Evolutionary conservation across 2,888 invertebrate genomes (phyloP).

Genomic region (Volucella inflata): DNA sequence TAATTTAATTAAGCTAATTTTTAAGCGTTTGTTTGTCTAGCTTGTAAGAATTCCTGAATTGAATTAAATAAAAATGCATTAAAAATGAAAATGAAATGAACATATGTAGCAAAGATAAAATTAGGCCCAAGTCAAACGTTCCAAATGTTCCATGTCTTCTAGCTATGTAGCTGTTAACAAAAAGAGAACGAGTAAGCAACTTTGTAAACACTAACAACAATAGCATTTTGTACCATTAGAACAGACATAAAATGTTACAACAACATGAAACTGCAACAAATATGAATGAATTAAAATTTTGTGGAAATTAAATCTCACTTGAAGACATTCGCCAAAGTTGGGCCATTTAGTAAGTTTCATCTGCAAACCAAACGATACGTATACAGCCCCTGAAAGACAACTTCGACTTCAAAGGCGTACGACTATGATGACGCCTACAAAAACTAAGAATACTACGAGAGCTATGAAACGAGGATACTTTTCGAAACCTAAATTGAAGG

Average conservation of each 20-base stretch:
- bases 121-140: too few relatives aligned
- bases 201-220: too few relatives aligned
- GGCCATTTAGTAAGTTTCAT: conserved; percentile 13
- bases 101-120: too few relatives aligned
- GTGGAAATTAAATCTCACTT: conserved; percentile 65
- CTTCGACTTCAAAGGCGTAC: background rate
- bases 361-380: conserved; percentile 26
- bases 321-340: conserved; percentile 54
- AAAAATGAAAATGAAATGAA: too few relatives aligned
- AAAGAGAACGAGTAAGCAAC: conserved; percentile 10
- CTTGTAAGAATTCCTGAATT: too few relatives aligned
- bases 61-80: too few relatives aligned
- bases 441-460: background rate
- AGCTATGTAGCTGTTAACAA: background rate
- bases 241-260: background rate
- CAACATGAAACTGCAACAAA: conserved; percentile 7
- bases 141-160: background rate
- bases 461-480: conserved; percentile 13
- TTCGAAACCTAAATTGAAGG: conserved; percentile 62
- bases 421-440: too few relatives aligned
- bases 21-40: too few relatives aligned
- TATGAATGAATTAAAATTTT: conserved; percentile 53
- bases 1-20: too few relatives aligned
- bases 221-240: background rate
- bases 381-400: conserved; percentile 5